These are phyloP conservation scores for Celastrina argiolus DNA, from an alignment of 2,888 invertebrate species.

Conservation along the genomic window DNA sequence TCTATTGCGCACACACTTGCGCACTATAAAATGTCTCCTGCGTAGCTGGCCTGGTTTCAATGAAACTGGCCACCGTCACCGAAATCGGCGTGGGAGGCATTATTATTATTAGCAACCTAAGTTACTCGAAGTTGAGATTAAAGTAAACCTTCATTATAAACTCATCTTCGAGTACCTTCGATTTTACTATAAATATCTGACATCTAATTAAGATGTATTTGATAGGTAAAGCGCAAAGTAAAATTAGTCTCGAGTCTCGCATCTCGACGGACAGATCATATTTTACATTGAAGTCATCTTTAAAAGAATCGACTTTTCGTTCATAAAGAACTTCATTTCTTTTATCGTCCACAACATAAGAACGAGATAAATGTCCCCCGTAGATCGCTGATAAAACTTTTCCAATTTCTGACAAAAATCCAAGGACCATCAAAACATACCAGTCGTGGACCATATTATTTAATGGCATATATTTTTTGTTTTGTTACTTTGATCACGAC, in stretches of 20 bases:
- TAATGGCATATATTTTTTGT: not conserved
- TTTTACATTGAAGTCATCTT: slow-evolving; percentile 5
- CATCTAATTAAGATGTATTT: not conserved
- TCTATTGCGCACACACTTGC: too few species aligned
- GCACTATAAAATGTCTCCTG: too few species aligned
- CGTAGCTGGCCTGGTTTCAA: too few species aligned
- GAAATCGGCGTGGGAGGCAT: too few species aligned
- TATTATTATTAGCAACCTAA: too few species aligned
- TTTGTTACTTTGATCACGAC: not conserved
- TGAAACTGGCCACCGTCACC: too few species aligned
- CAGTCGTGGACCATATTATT: not conserved
- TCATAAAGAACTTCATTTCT: slow-evolving; percentile 29
- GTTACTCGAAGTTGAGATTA: too few species aligned
- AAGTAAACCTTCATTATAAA: too few species aligned
- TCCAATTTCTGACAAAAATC: slow-evolving; percentile 43
- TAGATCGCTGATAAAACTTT: slow-evolving; percentile 46
- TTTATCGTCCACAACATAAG: slow-evolving; percentile 38
- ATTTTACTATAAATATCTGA: not conserved
- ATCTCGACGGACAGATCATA: not conserved
- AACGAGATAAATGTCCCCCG: slow-evolving; percentile 37
- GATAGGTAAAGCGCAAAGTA: not conserved
- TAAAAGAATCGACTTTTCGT: slow-evolving; percentile 7
- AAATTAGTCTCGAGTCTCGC: not conserved
- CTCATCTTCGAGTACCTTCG: not conserved
- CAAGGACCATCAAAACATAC: slow-evolving; percentile 25